Evolutionary conservation across 2,888 invertebrate genomes (phyloP).

Genomic region (Thymelicus acteon): DNA sequence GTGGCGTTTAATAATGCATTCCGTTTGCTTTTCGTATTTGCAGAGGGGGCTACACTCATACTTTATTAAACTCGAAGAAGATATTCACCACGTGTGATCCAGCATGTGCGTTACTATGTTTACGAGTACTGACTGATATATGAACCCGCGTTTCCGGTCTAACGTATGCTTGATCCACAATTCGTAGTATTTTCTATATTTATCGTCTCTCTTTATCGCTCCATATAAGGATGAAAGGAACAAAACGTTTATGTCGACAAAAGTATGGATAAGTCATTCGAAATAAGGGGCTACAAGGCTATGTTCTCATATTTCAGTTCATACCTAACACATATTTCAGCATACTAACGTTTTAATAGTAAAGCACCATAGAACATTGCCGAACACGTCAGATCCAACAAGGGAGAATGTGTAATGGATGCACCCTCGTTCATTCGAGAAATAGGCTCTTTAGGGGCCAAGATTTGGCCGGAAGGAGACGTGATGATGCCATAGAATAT

Average conservation of each 20-base stretch:
- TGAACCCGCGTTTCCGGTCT: conserved; percentile 65
- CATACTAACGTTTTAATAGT: conserved; percentile 2
- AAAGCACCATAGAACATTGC: not conserved
- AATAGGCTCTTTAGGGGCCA: conserved; percentile 71
- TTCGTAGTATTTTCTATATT: conserved; percentile 34
- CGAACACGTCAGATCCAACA: conserved; percentile 21
- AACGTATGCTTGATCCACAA: conserved; percentile 17
- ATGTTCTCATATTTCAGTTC: not conserved
- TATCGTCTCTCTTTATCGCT: conserved; percentile 6
- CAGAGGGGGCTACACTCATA: conserved; percentile 59
- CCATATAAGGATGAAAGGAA: conserved; percentile 3
- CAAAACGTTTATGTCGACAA: not conserved
- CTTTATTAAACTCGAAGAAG: conserved; percentile 66
- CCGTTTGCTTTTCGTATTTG: conserved; percentile 70
- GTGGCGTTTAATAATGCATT: conserved; percentile 74
- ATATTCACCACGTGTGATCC: conserved; percentile 52
- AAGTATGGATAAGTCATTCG: conserved; percentile 11
- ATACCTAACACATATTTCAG: conserved; percentile 6
- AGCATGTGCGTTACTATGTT: conserved; percentile 55
- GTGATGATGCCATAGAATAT: conserved; percentile 46
- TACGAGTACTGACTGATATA: conserved; percentile 73
- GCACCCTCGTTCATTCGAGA: conserved; percentile 71
- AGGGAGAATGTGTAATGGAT: conserved; percentile 42
- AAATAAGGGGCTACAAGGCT: not conserved
- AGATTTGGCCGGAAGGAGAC: conserved; percentile 62